These are phyloP conservation scores for Diogma glabrata DNA, from an alignment of 2,888 invertebrate genomes.

Conservation along the genomic window DNA sequence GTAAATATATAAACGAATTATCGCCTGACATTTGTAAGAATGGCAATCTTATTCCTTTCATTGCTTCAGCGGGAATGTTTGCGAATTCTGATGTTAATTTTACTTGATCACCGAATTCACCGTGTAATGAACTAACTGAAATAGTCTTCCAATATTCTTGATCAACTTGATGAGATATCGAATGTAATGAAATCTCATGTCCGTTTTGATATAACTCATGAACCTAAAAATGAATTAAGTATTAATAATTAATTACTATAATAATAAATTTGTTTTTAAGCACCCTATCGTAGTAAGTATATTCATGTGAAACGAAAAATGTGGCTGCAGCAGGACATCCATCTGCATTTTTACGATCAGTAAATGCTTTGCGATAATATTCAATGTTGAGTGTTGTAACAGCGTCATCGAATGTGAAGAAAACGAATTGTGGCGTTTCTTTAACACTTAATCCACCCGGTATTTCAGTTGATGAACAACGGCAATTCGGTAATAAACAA, in stretches of 20 bases:
- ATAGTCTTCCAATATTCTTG: conserved; percentile 42
- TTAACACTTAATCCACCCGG: conserved; percentile 37
- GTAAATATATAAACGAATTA: conserved; percentile 43
- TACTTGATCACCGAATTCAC: conserved; percentile 45
- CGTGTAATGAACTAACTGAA: conserved; percentile 32
- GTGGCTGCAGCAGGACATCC: conserved; percentile 46
- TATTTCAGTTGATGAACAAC: conserved; percentile 39
- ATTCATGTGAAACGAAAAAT: conserved; percentile 54
- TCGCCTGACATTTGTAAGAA: conserved; percentile 47
- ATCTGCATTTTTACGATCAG: conserved; percentile 44
- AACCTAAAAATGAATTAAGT: conserved; percentile 24
- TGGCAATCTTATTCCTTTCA: conserved; percentile 42
- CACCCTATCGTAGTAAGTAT: conserved; percentile 46
- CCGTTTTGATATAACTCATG: conserved; percentile 43
- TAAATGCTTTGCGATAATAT: conserved; percentile 39
- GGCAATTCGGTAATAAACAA: conserved; percentile 43
- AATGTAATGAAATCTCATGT: conserved; percentile 52
- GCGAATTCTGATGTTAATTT: conserved; percentile 40
- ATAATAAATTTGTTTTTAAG: too few relatives aligned
- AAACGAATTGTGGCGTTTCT: conserved; percentile 47
- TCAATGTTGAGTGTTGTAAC: conserved; percentile 38
- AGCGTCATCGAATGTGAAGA: conserved; percentile 48
- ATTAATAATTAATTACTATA: too few relatives aligned
- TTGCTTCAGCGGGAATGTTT: conserved; percentile 37
- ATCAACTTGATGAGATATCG: conserved; percentile 41